Base-by-base conservation (phyloP, 2,113 vertebrate species). In the Elephantulus edwardii region DNA sequence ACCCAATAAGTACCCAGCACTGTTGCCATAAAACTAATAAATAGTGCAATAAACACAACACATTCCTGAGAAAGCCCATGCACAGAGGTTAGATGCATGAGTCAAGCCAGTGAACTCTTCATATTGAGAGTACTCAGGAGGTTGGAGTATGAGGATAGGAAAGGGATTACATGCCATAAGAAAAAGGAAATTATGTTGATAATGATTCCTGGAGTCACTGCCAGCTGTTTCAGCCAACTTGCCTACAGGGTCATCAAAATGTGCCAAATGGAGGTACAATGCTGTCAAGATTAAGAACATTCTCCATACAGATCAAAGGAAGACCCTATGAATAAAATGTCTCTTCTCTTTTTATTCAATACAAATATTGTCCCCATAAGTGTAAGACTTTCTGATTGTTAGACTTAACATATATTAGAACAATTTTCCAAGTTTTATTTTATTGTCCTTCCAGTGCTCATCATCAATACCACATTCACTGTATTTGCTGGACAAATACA, bases 151-250 rank as follows among this genome's bases (percentile, higher is more conserved):
- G 80, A 95, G 92, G 86, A 89, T 64, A 68, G 83, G 71, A 72
- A 91, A 93, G 68, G 92, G 91, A 95, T 95, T 94, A 95, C 95
- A 96, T 93, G 92, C 94, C 83, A 76, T 76, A 89, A 94, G 92
- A 93, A 92, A 95, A 93, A 91, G 93, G 90, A 95, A 95, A 92
- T 95, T 91, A 86, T 80, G 90, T 88, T 88, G 91, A 93, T 94
- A 93, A 96, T 86, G 86, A 93, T 93, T 95, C 72, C 86, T 52
- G 88, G 92, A 93, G 52, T 92, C 83, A 24, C 30, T 70, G 93
- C 94, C 93, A 93, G 75, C 76, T 93, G 70, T 88, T 77, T 81
- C 86, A 95, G 96, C 94, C 92, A 96, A 94, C 66, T 88, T 70
- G 94, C 94, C 92, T 89, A 85, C 50, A 93, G 95, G 84, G 84